Evolutionary conservation across 1,140 invertebrate genomes (phyloP), one percentile per base, ranked within the genome.

Genomic region (Oryctes rhinoceros): DNA sequence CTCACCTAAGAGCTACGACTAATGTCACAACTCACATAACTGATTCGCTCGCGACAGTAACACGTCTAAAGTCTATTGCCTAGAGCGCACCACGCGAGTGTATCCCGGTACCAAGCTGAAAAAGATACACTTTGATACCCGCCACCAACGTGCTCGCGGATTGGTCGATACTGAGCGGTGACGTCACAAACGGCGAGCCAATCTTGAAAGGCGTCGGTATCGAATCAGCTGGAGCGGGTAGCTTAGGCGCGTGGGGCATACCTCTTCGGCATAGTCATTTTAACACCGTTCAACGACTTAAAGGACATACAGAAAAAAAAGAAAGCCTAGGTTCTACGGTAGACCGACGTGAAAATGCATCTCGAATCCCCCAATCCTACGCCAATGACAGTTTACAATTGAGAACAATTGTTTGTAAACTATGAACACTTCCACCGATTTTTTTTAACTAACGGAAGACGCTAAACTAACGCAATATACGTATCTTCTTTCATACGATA

Each of bases 21-120:
- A 53, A 53, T 20, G 30, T n/a, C n/a, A 78, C n/a, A 35, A 53
- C 6, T 78, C 78, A 65, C 78, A 65, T 78, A 59, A 78, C 53
- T 78, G 49, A 78, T 37, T 24, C 44, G 15, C 4, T 78, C 78
- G 49, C 24, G 48, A 48, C 15, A 76, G 74, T 35, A 48, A 76
- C 65, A 77, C 78, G n/a, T n/a, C 74, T 44, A 76, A 10, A 39
- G 74, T 35, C 67, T 24, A 48, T 35, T 76, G n/a, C 76, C 76
- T 77, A 53, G 76, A 78, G 83, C 84, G 84, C 85, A 86, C 83
- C 84, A 85, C 85, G 84, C 83, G 83, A 81, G 81, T 39, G 62
- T 35, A 67, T n/a, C 24, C 83, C 84, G 85, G 84, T 85, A 85
- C 84, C 84, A 85, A 85, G 85, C 81, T 83, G 83, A 85, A 82